phyloP scores from a whole-genome alignment of 1,140 invertebrate species.

The Drosophila tristis region DNA sequence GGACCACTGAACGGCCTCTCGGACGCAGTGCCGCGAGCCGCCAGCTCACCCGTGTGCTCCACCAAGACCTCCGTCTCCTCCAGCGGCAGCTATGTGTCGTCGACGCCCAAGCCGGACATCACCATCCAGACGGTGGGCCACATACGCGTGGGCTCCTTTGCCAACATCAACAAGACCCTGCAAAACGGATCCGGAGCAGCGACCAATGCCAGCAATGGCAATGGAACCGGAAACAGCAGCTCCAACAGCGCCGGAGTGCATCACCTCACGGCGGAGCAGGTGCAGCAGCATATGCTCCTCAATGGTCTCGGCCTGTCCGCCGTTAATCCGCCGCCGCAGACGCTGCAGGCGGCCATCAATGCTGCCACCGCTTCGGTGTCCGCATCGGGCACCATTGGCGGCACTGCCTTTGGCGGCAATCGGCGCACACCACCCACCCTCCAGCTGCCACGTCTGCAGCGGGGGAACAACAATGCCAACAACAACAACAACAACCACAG shows the following conservation, averaged over 20 bases:
- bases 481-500: slow-evolving; percentile 21
- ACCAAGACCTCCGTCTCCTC: slow-evolving; percentile 66
- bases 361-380: slow-evolving; percentile 31
- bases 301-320: slow-evolving; percentile 73
- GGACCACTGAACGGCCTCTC: slow-evolving; percentile 6
- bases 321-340: slow-evolving; percentile 58
- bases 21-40: slow-evolving; percentile 44
- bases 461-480: slow-evolving; percentile 43
- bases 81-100: slow-evolving; percentile 58
- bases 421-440: slow-evolving; percentile 56
- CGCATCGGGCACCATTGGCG: neutral
- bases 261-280: slow-evolving; percentile 65
- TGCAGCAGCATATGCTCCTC: slow-evolving; percentile 68
- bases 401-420: slow-evolving; percentile 1
- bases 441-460: slow-evolving; percentile 60
- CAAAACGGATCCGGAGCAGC: slow-evolving; percentile 51
- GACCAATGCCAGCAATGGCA: slow-evolving; percentile 22
- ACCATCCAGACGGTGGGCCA: slow-evolving; percentile 69
- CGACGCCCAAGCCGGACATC: slow-evolving; percentile 61
- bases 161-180: slow-evolving; percentile 68
- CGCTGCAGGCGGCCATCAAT: slow-evolving; percentile 56
- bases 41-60: slow-evolving; percentile 69
- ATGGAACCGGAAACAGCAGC: slow-evolving; percentile 12
- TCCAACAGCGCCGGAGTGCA: slow-evolving; percentile 25
- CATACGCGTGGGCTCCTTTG: slow-evolving; percentile 75